A percentile compares a stretch with the other conserved stretches of the same genome.
Evolutionary conservation across 1,140 invertebrate species (phyloP).

Genomic region (Polypedilum vanderplanki): DNA sequence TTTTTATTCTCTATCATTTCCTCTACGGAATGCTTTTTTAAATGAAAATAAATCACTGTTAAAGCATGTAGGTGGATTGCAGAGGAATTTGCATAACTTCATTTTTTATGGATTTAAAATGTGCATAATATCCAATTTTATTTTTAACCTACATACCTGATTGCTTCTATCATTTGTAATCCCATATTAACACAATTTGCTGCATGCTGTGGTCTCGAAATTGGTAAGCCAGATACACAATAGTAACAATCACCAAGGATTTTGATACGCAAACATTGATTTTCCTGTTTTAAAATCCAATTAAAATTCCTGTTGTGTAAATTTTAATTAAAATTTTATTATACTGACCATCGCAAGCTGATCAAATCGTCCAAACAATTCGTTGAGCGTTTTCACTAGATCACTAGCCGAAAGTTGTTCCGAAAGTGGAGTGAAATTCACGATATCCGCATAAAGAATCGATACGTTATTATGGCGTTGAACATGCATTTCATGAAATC

Average conservation of each 20-base stretch:
- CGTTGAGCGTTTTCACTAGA: slow-evolving; percentile 89
- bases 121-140: too few relatives aligned
- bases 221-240: slow-evolving; percentile 87
- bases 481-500: slow-evolving; percentile 96
- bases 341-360: slow-evolving; percentile 81
- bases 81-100: slow-evolving; percentile 35
- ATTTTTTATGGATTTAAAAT: too few relatives aligned
- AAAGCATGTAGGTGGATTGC: slow-evolving; percentile 10
- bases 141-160: too few relatives aligned
- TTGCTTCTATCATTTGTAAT: slow-evolving; percentile 92
- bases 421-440: slow-evolving; percentile 93
- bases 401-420: slow-evolving; percentile 89
- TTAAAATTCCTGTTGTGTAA: background rate
- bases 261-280: slow-evolving; percentile 92
- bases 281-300: slow-evolving; percentile 60
- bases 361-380: slow-evolving; percentile 94
- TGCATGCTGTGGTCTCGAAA: slow-evolving; percentile 86
- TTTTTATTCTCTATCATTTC: too few relatives aligned
- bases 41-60: slow-evolving; percentile 29
- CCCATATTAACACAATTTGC: slow-evolving; percentile 96
- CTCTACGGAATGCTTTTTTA: too few relatives aligned
- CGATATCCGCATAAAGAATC: slow-evolving; percentile 96
- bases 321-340: background rate
- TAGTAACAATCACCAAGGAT: slow-evolving; percentile 96
- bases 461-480: slow-evolving; percentile 96